Conservation (phyloP, 2,797 vertebrate species). For the Sebastes trivittatus region DNA sequence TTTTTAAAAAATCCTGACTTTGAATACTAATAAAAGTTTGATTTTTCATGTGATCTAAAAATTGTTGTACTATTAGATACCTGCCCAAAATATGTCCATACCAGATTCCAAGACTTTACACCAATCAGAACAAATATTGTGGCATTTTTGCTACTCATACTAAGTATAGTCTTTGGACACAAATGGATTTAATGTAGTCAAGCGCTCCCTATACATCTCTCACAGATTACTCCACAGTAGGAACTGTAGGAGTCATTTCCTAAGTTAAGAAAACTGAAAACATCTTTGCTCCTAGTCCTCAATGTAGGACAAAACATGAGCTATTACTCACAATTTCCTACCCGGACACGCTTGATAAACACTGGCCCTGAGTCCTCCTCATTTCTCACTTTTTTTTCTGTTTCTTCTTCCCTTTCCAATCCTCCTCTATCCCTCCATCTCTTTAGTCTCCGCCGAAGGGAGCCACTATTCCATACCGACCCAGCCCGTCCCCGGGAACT, state of each 20-base stretch:
- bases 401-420: background rate
- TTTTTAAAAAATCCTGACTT: too few species aligned
- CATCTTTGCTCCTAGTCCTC: background rate
- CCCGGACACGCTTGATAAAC: background rate
- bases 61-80: too few species aligned
- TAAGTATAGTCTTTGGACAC: background rate
- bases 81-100: too few species aligned
- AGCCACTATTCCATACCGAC: slow-evolving; percentile 93
- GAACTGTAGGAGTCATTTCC: background rate
- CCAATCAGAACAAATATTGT: too few species aligned
- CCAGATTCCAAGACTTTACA: too few species aligned
- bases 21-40: too few species aligned
- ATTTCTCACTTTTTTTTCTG: background rate
- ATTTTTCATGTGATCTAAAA: too few species aligned
- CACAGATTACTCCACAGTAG: background rate
- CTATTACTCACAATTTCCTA: too few species aligned
- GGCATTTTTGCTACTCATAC: too few species aligned
- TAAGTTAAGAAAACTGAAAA: background rate
- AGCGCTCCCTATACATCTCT: too few species aligned
- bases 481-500: slow-evolving; percentile 88
- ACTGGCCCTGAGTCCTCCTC: background rate
- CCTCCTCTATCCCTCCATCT: background rate
- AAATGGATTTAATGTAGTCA: background rate
- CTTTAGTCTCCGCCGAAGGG: slow-evolving; percentile 94
- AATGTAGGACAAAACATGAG: too few species aligned